Evolutionary conservation across 2,797 vertebrate species (phyloP), one percentile per base, ranked within the genome.

Genomic region (Rhabdomys pumilio): DNA sequence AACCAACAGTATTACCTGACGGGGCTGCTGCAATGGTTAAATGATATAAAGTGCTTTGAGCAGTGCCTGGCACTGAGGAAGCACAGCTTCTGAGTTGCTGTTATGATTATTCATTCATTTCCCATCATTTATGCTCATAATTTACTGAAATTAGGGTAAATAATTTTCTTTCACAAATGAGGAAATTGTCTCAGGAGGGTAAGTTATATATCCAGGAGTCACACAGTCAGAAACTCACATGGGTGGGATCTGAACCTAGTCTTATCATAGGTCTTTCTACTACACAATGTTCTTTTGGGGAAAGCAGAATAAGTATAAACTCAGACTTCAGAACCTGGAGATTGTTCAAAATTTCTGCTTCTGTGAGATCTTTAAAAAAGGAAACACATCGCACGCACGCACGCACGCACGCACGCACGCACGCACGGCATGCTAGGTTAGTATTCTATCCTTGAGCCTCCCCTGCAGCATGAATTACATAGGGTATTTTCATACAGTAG

Each of bases 221-320:
- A 91, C 53, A 72, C 0, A 59, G 91, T 24, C 76, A 87, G 83
- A 96, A 93, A 80, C 24, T 67, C 73, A 44, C 6, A 85, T 57
- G 9, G 4, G 13, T 86, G 3, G 59, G n/a, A 65, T 86, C 47
- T 92, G 65, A 89, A 69, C 19, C 19, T 44, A 89, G 90, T 34
- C 24, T 67, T 90, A 73, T 59, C 91, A 50, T 22, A 85, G 57
- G 31, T 96, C 50, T 94, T 96, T 75, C 50, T 10, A 77, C 53
- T 84, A 77, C 94, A 93, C 93, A 61, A 86, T 92, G 22, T 10
- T 83, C 72, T 92, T 95, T 91, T 3, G 38, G 65, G 77, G 50
- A 63, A 93, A 93, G 79, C 15, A 95, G 50, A 95, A 93, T 90
- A 89, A 93, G 92, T 24, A 90, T 41, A 88, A 13, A 86, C 59